These are phyloP conservation scores for Camponotus vicinus DNA, from an alignment of 1,140 invertebrate species.

Conservation along the genomic window DNA sequence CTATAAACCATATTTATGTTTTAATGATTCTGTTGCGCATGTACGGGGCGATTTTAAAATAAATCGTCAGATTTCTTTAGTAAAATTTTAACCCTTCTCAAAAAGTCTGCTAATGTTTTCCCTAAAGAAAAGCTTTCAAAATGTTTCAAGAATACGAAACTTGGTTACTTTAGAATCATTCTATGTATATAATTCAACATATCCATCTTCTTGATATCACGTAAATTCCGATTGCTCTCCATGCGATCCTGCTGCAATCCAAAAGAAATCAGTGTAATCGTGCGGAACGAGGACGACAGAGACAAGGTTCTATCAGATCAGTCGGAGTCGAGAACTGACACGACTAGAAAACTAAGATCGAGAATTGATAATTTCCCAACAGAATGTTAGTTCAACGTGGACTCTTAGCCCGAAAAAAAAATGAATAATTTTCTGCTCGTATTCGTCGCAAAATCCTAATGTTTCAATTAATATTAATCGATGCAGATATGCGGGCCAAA, in stretches of 20 bases:
- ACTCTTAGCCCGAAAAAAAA: not conserved
- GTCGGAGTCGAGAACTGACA: slow-evolving; percentile 65
- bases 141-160: not conserved
- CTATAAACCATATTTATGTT: no score
- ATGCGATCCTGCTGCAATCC: slow-evolving; percentile 28
- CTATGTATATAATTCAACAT: not conserved
- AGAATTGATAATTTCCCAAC: slow-evolving; percentile 64
- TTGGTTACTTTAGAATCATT: not conserved
- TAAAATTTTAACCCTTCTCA: no score
- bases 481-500: not conserved
- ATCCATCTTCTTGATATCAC: not conserved
- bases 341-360: slow-evolving; percentile 73
- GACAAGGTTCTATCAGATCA: slow-evolving; percentile 74
- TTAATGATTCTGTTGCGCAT: no score
- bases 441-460: slow-evolving; percentile 34
- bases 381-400: slow-evolving; percentile 19
- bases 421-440: not conserved
- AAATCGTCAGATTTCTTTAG: not conserved
- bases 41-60: not conserved
- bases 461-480: slow-evolving; percentile 44
- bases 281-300: slow-evolving; percentile 62
- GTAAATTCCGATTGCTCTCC: slow-evolving; percentile 42
- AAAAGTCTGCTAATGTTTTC: not conserved
- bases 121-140: not conserved
- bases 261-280: slow-evolving; percentile 51